Percentiles rank a stretch among this genome's conserved stretches.
phyloP scores from a whole-genome alignment of 2,888 invertebrate genomes.

The Amphiduros pacificus region DNA sequence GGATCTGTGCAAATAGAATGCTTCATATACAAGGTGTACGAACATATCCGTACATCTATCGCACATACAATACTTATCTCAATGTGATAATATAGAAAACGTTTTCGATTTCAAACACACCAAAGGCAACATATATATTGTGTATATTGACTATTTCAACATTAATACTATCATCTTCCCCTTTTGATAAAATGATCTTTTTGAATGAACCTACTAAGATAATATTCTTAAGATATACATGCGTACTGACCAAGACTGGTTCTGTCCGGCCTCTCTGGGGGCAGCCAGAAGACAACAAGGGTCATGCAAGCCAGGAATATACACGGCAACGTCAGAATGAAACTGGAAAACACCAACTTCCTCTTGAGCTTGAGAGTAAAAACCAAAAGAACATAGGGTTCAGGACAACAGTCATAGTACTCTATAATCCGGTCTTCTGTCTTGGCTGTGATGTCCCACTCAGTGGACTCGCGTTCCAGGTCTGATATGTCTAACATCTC shows the following conservation, averaged over 20 bases:
- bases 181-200: too few species aligned
- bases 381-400: conserved; percentile 22
- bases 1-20: too few species aligned
- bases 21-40: too few species aligned
- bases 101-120: too few species aligned
- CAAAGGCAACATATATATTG: too few species aligned
- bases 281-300: conserved; percentile 24
- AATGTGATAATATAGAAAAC: too few species aligned
- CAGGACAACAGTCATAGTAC: conserved; percentile 26
- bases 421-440: conserved; percentile 10
- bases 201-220: too few species aligned
- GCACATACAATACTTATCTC: too few species aligned
- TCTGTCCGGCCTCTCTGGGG: conserved; percentile 23
- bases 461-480: conserved; percentile 23
- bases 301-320: conserved; percentile 25
- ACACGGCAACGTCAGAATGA: conserved; percentile 23
- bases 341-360: conserved; percentile 24
- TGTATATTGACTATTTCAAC: too few species aligned
- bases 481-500: conserved; percentile 25
- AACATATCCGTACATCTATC: too few species aligned
- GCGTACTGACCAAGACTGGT: conserved; percentile 18
- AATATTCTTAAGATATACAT: not conserved
- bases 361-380: conserved; percentile 18
- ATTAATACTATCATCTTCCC: too few species aligned
- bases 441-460: conserved; percentile 26